Evolutionary conservation across 2,797 vertebrate species (phyloP).

Genomic region (Epinephelus awoara): DNA sequence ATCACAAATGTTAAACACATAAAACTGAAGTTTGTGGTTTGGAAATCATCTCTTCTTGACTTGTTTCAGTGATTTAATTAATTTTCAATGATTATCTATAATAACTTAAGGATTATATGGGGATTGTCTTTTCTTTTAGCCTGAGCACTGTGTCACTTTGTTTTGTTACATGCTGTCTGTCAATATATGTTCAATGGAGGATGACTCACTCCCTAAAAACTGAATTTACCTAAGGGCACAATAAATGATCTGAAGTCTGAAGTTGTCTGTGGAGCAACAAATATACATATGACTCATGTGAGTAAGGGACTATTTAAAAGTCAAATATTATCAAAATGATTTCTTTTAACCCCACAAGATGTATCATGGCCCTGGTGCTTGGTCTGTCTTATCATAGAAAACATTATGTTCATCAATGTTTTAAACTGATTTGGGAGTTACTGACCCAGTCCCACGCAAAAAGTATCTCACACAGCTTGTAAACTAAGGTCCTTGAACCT

Average conservation of each 20-base stretch:
- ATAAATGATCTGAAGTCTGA: too few relatives aligned
- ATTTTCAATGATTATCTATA: neutral
- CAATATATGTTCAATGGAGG: too few relatives aligned
- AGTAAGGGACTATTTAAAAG: constrained; percentile 3
- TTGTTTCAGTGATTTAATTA: neutral
- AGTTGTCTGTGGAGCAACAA: too few relatives aligned
- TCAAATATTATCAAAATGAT: neutral
- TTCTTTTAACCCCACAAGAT: neutral
- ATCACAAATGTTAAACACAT: neutral
- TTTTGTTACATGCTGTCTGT: too few relatives aligned
- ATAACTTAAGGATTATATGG: neutral
- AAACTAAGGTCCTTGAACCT: neutral
- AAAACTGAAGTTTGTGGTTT: constrained; percentile 1
- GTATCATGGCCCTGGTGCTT: neutral
- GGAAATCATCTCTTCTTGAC: neutral
- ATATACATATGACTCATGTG: neutral
- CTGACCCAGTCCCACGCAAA: neutral
- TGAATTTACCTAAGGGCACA: too few relatives aligned
- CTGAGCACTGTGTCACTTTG: too few relatives aligned
- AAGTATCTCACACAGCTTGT: neutral
- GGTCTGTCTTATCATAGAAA: neutral
- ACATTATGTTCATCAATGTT: constrained; percentile 2
- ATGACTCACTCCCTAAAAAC: too few relatives aligned
- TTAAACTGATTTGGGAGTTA: neutral
- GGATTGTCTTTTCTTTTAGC: too few relatives aligned